Base-by-base conservation (phyloP, 2,888 invertebrate genomes). In the Drosophila aldrichi region DNA sequence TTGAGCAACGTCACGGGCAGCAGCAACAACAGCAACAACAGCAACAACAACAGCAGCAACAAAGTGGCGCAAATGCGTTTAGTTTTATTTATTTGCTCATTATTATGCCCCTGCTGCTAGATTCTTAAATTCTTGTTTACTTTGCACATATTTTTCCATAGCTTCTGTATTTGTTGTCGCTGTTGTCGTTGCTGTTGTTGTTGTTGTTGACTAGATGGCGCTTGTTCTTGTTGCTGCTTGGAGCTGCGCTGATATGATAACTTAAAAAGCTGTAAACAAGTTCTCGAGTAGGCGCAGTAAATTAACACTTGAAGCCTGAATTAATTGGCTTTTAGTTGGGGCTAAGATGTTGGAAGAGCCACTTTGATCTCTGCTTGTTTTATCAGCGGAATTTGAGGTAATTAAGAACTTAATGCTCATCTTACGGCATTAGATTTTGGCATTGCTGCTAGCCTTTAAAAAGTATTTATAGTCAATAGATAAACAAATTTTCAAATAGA, bases 1-100 rank as follows among this genome's bases (percentile, higher is more conserved):
- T 91, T 79, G 77, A 81, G 78, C 77, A 89, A 90, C 91, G 91
- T 91, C 91, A 91, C 82, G 91, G 91, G 85, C 91, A 91, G 76
- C 74, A 69, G 7, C 66, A 64, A 10, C 64, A 61, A 14, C 64
- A 65, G 2, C 58, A 67, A 49, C 57, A 64, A 41, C 44, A 57
- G 41, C 10, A 34, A 36, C 34, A 36, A 36, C 52, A 80, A 51
- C 61, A 62, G 57, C 67, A 84, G 64, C 79, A 68, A 80, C 77
- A 82, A 84, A 89, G 79, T 84, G 74, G 88, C 89, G 87, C 87
- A 83, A 89, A 89, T 84, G 87, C 85, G 89, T 88, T 89, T 87
- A 84, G 88, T 87, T 80, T 87, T 84, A 84, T 81, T 85, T 85
- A 88, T 86, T 86, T 89, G 85, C 75, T 77, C 80, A 88, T 89